Base-by-base conservation (phyloP, 2,888 invertebrate genomes). In the Epirrita christyi region DNA sequence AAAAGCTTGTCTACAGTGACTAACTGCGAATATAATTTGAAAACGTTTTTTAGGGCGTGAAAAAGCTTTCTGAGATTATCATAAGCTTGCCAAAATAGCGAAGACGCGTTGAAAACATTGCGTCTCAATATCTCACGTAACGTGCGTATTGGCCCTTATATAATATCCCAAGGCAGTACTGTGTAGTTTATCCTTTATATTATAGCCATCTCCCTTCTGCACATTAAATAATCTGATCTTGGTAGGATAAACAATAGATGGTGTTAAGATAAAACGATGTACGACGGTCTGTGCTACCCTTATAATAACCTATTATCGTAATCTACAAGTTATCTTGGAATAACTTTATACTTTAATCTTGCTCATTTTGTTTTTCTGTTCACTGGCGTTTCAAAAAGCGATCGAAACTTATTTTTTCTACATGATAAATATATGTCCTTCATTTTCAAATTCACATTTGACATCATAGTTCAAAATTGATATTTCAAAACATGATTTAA, bases 221-320 rank as follows among this genome's bases (percentile, higher is more conserved):
- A 62, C 62, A 57, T 61, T 58, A 60, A 62, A 54, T 63, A 38
- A 56, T 56, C 58, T 37, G 46, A 65, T 65, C 62, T 37, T 34
- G 62, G 63, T 62, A 63, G 49, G 41, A 34, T 51, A 60, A 57
- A 62, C 64, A 62, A 58, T 54, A 65, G 64, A 65, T 65, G 51
- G 60, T 59, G 62, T 58, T 62, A 32, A 43, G 62, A 65, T 65
- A 63, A 44, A 14, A 15, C 44, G 13, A 55, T 48, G 38, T 58
- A 58, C 43, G 58, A 56, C 55, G 60, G 62, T 65, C 55, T 53
- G 14, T 4, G 40, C 37, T 51, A 41, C 48, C 48, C 49, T 49
- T 45, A 45, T 46, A 53, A 58, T 32, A 32, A 32, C 32, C 47
- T 49, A 47, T 46, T 14, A 21, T 41, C 41, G 45, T 58, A 45